Conservation (phyloP, 2,797 vertebrate species). For the Trichosurus vulpecula region DNA sequence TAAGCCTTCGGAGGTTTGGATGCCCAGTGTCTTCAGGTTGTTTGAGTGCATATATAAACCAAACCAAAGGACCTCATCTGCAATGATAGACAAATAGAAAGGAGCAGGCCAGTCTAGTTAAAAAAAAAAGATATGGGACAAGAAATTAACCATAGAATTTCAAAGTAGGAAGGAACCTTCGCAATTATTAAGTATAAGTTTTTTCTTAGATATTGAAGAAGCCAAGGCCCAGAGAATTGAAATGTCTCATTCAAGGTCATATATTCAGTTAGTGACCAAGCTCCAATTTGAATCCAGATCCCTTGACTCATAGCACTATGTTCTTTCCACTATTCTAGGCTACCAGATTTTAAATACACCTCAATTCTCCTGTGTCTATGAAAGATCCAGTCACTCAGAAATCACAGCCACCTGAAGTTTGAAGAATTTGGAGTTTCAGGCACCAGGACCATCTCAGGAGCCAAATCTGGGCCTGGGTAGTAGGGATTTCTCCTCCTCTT, state of each 20-base stretch:
- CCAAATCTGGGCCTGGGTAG: neutral
- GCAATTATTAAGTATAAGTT: neutral
- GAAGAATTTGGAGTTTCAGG: neutral
- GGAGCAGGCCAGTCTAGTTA: neutral
- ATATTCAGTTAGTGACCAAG: neutral
- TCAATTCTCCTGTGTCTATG: neutral
- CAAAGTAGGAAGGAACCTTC: neutral
- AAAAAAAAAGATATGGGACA: neutral
- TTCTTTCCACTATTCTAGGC: too few species aligned
- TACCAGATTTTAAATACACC: neutral
- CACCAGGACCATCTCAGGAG: neutral
- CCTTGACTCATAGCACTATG: neutral
- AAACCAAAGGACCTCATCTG: neutral
- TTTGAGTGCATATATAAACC: neutral
- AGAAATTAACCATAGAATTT: neutral
- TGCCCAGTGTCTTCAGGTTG: neutral
- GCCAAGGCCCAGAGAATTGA: neutral
- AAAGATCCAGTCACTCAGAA: neutral
- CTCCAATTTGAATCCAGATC: neutral
- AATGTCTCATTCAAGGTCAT: neutral
- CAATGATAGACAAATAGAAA: neutral
- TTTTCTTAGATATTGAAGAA: neutral
- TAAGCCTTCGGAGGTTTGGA: neutral
- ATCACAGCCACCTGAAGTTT: neutral
- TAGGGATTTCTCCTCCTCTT: neutral